phyloP scores from a whole-genome alignment of 2,888 invertebrate genomes.

The Orthosia gracilis region DNA sequence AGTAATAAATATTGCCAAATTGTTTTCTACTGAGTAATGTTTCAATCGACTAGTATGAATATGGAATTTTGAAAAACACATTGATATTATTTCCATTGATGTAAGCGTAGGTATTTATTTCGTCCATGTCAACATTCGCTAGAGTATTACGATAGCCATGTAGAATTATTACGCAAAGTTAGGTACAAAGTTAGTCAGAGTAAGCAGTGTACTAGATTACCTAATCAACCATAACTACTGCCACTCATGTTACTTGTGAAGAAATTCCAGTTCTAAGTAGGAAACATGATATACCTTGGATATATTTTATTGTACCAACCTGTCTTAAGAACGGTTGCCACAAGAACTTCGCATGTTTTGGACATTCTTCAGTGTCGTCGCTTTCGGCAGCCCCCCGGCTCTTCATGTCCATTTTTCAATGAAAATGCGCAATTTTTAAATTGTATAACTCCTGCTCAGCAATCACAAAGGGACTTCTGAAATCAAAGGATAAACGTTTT shows the following conservation, averaged over 20 bases:
- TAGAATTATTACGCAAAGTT: conserved; percentile 8
- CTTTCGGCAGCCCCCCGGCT: conserved; percentile 31
- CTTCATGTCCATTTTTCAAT: conserved; percentile 51
- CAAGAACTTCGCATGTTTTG: conserved; percentile 40
- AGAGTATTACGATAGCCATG: not conserved
- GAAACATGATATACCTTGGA: conserved; percentile 1
- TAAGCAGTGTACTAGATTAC: conserved; percentile 25
- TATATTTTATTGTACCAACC: conserved; percentile 46
- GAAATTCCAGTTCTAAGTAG: not conserved
- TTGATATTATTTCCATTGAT: not conserved
- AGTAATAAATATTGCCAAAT: not conserved
- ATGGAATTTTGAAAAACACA: not conserved
- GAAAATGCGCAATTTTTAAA: conserved; percentile 9
- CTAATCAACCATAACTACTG: conserved; percentile 32
- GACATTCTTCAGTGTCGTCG: conserved; percentile 55
- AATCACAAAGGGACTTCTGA: conserved; percentile 45
- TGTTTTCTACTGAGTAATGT: not conserved
- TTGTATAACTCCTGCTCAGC: conserved; percentile 11
- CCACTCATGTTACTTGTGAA: conserved; percentile 29
- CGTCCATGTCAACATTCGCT: not conserved
- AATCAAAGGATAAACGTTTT: conserved; percentile 34
- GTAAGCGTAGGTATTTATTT: not conserved
- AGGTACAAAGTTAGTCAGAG: conserved; percentile 3
- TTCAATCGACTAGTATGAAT: no score
- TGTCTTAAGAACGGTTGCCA: conserved; percentile 64